Evolutionary conservation across 1,140 invertebrate species (phyloP), one percentile per base, ranked within the genome.

Genomic region (Lordiphosa collinella): DNA sequence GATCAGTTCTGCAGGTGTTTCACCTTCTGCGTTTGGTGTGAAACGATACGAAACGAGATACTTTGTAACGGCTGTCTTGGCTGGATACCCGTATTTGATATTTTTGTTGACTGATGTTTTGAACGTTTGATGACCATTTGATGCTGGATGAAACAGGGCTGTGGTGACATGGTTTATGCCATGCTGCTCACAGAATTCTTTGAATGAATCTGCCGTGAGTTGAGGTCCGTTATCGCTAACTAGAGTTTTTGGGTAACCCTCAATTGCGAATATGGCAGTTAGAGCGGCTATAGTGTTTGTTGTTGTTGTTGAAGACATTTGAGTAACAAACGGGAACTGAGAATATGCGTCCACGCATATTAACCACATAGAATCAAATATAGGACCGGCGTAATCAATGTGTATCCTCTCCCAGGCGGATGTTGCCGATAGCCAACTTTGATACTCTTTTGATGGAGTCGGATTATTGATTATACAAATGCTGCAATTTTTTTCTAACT

Each of bases 171-270:
- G 58, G 8, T 58, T 44, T 18, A 85, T 80, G 1, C 63, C 73
- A 64, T 40, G 13, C n/a, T 13, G 7, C 8, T 6, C 16, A 53
- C 53, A 59, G 14, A 63, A 69, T 32, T 55, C 1, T 44, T 32
- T 35, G 14, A 64, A 56, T 16, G 38, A 11, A 29, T 50, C 35
- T 32, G 62, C 32, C 2, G 49, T 55, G 31, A 79, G 79, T 43
- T 70, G 55, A 7, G 57, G 54, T 12, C 72, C 70, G 31, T 76
- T 73, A 38, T 87, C 73, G 13, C 47, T 80, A 12, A 87, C 66
- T 2, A 88, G 16, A 1, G 62, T 73, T 59, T 80, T 59, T 0
- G 74, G 44, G 22, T 71, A 52, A 14, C 70, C 75, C 48, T 62
- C 66, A 13, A 78, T 47, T 3, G 69, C 58, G 50, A 82, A 82